Percentiles rank a stretch among this genome's conserved stretches.
phyloP scores from a whole-genome alignment of 2,888 invertebrate genomes.

The Meiosimyza decipiens region DNA sequence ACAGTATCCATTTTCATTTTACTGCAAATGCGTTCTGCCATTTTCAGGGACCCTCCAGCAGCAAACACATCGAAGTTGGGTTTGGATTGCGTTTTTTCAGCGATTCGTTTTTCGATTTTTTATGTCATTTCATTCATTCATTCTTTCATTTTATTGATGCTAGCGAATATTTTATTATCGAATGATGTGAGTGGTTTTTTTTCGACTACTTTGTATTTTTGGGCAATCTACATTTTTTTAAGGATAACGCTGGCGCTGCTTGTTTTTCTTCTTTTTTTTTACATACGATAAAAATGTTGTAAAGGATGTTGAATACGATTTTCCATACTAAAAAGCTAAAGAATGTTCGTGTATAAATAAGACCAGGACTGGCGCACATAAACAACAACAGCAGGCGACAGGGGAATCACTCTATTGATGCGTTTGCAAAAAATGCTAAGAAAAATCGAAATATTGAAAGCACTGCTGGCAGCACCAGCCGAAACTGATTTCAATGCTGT shows the following conservation, averaged over 20 bases:
- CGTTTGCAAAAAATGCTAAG: constrained; percentile 11
- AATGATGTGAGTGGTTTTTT: not conserved
- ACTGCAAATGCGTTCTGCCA: constrained; percentile 29
- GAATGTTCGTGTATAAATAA: constrained; percentile 26
- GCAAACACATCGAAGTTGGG: not conserved
- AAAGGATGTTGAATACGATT: constrained; percentile 24
- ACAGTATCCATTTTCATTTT: constrained; percentile 23
- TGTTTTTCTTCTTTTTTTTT: constrained; percentile 9
- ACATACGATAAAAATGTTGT: constrained; percentile 17
- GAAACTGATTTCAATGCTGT: constrained; percentile 4
- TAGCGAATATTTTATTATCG: constrained; percentile 32
- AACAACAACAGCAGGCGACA: not conserved
- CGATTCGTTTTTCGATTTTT: constrained; percentile 7
- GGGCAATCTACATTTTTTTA: too few species aligned
- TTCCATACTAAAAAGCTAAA: constrained; percentile 19
- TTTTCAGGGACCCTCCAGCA: constrained; percentile 16
- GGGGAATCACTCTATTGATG: constrained; percentile 25
- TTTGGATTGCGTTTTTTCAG: not conserved
- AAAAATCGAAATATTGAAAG: not conserved
- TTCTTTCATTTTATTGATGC: constrained; percentile 31
- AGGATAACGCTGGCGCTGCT: not conserved
- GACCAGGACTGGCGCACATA: constrained; percentile 15
- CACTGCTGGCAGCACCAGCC: not conserved
- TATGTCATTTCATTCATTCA: constrained; percentile 26
- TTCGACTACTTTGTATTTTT: too few species aligned